Evolutionary conservation across 92 coral and sea anemone genomes (phyloP), one percentile per base, ranked within the genome.

Genomic region (Heteractis magnifica): DNA sequence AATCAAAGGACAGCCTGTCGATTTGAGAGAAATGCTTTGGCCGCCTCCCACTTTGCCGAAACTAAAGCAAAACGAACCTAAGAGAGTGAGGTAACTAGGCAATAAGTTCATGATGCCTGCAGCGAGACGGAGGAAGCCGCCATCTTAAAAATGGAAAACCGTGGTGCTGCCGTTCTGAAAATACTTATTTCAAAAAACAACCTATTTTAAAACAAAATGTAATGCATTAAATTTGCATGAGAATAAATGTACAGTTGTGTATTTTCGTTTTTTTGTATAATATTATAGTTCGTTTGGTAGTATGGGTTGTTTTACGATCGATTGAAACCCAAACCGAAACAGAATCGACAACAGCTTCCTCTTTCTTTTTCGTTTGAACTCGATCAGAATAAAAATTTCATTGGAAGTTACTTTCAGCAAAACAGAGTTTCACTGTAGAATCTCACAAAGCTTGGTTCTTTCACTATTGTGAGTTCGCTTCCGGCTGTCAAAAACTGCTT

Each of bases 361-460:
- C 2, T 48, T 68, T 50, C 44, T 19, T 65, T 85, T 77, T 78
- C 49, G 68, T 41, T 71, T 68, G 11, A 20, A 44, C 19, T 70
- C 52, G 18, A 70, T 20, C 70, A 10, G 51, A 64, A 21, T 34
- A 41, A 21, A 52, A 65, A 21, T 52, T 77, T 65, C 11, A 59
- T 41, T 51, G 71, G 56, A 65, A 76, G 52, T 85, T 10, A 41
- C 50, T 79, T 77, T 85, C 83, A 77, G 88, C 83, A 26, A 85
- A 65, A 44, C 83, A 85, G 88, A 85, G 77, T 15, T 74, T 78
- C 41, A 15, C 76, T n/a, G 81, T 75, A n/a, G 23, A 85, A 78
- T 85, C 77, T 85, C 83, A 85, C 78, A 85, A 78, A 76, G 82
- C 76, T 52, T 8, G 6, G n/a, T 85, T 85, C 71, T 75, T 78